phyloP scores from a whole-genome alignment of 1,140 invertebrate species.

The Lamellibrachia luymesi region DNA sequence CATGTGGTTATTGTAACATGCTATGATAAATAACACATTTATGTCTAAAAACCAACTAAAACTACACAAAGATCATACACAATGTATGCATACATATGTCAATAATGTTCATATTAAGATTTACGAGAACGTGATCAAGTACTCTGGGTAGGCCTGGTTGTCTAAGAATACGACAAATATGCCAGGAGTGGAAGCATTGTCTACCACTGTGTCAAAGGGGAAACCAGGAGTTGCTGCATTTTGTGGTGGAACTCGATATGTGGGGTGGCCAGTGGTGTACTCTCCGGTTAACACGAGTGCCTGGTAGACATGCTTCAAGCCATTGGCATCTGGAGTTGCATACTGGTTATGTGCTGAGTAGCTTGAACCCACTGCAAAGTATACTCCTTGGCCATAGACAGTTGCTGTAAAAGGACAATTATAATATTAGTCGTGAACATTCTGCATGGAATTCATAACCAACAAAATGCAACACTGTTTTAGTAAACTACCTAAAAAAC shows the following conservation, averaged over 20 bases:
- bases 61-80: no score
- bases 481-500: background rate
- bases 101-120: background rate
- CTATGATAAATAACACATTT: no score
- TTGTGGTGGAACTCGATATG: constrained; percentile 21
- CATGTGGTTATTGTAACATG: no score
- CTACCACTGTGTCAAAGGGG: constrained; percentile 22
- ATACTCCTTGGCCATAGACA: constrained; percentile 25
- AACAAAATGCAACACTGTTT: background rate
- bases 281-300: constrained; percentile 22
- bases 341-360: constrained; percentile 23
- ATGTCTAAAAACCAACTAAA: no score
- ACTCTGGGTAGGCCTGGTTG: constrained; percentile 24
- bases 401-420: background rate
- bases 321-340: constrained; percentile 14
- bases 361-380: constrained; percentile 24
- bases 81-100: no score
- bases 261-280: background rate
- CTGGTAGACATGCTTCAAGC: constrained; percentile 21
- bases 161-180: constrained; percentile 28
- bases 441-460: no score
- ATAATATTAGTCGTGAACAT: background rate
- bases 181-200: background rate
- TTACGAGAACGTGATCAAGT: constrained; percentile 24
- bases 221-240: background rate